Evolutionary conservation across 2,888 invertebrate species (phyloP), one percentile per base, ranked within the genome.

Genomic region (Drosophila paramelanica): DNA sequence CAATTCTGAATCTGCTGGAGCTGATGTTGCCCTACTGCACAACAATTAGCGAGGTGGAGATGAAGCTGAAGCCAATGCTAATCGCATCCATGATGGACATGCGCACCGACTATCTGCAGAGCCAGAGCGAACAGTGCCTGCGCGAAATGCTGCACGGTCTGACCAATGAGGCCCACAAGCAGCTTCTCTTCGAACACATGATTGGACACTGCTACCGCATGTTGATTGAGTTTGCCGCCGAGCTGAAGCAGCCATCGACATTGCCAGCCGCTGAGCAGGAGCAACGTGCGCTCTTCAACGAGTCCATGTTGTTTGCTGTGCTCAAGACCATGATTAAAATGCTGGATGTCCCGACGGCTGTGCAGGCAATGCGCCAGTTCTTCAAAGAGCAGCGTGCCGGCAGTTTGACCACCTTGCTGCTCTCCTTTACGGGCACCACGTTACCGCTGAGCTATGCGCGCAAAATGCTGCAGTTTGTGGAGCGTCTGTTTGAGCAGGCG

Each of bases 291-390:
- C 68, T 91, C 3, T 86, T 92, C 23, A 91, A 92, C 23, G 91
- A 92, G 64, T 88, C 89, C 1, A 89, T 93, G 71, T 66, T 92
- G 27, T 89, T 92, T 66, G 90, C 91, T 2, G 90, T 92, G 31
- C 92, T 92, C 73, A 96, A 95, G 82, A 98, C 97, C 88, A 96
- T 98, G 95, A 97, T 97, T 90, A 95, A 95, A 85, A 95, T 97
- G 75, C 91, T 98, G 23, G 97, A 98, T 57, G 96, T 96, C 70
- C 94, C 96, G 0, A 94, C 96, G 0, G 98, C 97, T 0, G 94
- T 96, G 71, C 94, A 95, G 82, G 98, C 98, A 0, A 94, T 98
- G 86, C 96, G 97, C 84, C 94, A 94, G 62, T 97, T 98, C 87
- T 98, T 98, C 88, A 94, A 94, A 3, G 93, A 94, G 1, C 93